phyloP scores from a whole-genome alignment of 2,113 vertebrate genomes.

The Pangasianodon hypophthalmus region DNA sequence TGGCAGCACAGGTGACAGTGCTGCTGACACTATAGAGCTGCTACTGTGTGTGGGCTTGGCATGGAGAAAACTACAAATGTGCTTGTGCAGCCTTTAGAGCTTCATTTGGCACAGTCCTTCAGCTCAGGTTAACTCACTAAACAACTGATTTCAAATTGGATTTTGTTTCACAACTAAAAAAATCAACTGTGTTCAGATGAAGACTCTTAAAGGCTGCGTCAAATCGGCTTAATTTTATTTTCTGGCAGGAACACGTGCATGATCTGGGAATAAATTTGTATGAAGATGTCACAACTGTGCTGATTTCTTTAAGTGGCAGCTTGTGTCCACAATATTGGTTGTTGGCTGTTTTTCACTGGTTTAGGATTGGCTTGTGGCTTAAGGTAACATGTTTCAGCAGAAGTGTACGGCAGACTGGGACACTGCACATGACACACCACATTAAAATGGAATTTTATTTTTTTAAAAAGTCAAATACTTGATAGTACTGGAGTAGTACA shows the following conservation, averaged over 20 bases:
- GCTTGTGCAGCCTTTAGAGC: conserved; percentile 53
- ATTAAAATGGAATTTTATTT: neutral
- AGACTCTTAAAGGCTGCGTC: conserved; percentile 55
- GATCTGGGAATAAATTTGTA: conserved; percentile 49
- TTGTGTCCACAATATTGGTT: conserved; percentile 46
- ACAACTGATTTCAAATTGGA: neutral
- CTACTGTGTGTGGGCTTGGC: conserved; percentile 40
- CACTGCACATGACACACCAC: neutral
- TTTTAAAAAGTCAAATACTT: neutral
- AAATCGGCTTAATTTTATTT: conserved; percentile 42
- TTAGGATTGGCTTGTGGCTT: conserved; percentile 31
- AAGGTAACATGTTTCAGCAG: conserved; percentile 3
- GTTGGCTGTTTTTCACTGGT: conserved; percentile 43
- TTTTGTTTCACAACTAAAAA: neutral
- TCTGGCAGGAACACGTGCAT: conserved; percentile 51
- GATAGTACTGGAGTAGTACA: neutral
- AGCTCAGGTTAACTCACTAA: conserved; percentile 15
- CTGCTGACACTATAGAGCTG: conserved; percentile 63
- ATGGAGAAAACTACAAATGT: conserved; percentile 20
- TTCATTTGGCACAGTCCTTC: conserved; percentile 61
- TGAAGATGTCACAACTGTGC: conserved; percentile 31
- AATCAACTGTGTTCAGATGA: conserved; percentile 56
- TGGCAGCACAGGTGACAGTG: conserved; percentile 78
- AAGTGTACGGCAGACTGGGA: neutral
- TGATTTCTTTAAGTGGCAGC: conserved; percentile 20